A percentile compares a stretch with the other conserved stretches of the same genome.
Evolutionary conservation across 2,888 invertebrate genomes (phyloP).

Genomic region (Leucophenga maculata): DNA sequence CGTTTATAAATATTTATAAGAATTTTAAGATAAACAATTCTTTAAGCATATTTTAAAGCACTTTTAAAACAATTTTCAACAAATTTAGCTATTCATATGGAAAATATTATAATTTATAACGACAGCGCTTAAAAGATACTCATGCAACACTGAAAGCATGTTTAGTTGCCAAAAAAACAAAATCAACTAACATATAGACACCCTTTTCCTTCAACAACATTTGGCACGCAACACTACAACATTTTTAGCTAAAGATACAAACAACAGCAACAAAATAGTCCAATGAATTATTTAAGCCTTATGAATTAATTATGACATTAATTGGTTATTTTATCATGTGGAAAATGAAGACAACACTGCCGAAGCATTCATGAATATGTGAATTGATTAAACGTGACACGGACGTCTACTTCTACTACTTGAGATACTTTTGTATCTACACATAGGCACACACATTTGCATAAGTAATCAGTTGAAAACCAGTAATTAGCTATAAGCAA

Average conservation of each 20-base stretch:
- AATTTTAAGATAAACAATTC: too few species aligned
- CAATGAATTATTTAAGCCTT: not conserved
- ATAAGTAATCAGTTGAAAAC: constrained; percentile 26
- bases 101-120: too few species aligned
- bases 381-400: constrained; percentile 4
- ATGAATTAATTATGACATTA: constrained; percentile 24
- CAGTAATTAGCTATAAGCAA: constrained; percentile 12
- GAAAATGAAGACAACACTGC: constrained; percentile 13
- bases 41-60: too few species aligned
- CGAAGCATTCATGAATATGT: not conserved
- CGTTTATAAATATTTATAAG: too few species aligned
- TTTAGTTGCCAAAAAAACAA: not conserved
- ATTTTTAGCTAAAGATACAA: too few species aligned
- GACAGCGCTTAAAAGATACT: too few species aligned
- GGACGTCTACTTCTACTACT: too few species aligned
- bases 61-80: too few species aligned
- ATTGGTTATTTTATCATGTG: constrained; percentile 27
- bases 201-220: not conserved
- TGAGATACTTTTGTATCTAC: not conserved
- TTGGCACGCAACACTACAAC: not conserved
- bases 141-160: too few species aligned
- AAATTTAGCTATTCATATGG: too few species aligned
- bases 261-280: not conserved
- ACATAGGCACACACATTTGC: not conserved
- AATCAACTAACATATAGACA: not conserved